Conservation (phyloP, 2,888 invertebrate species). For the Callinectes sapidus region DNA sequence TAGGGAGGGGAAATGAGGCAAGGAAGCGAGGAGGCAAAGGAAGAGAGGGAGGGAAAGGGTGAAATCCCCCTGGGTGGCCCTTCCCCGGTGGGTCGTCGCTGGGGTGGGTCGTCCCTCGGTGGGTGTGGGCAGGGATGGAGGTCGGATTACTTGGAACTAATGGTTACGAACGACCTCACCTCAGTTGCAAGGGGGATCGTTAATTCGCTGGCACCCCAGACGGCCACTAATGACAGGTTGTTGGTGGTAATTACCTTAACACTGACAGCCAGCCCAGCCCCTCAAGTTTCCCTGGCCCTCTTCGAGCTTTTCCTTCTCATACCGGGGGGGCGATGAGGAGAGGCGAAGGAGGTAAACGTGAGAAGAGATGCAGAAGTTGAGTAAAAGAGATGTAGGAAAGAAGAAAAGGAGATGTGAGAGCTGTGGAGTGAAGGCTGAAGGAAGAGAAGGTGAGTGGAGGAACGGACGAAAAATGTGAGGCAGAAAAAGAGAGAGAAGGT, state of each 20-base stretch:
- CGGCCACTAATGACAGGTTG: conserved; percentile 58
- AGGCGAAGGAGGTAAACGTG: neutral
- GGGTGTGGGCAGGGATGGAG: conserved; percentile 18
- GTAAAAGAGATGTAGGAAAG: neutral
- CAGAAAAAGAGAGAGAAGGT: neutral
- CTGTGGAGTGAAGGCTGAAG: neutral
- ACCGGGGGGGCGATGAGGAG: neutral
- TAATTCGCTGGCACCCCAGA: conserved; percentile 59
- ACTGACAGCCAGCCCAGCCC: conserved; percentile 41
- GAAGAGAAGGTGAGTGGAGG: neutral
- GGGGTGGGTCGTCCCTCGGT: conserved; percentile 4
- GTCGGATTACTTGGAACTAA: conserved; percentile 55
- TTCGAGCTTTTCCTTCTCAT: neutral
- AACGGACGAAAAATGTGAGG: neutral
- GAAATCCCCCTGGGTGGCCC: no score
- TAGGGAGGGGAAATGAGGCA: no score
- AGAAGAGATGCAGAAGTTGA: neutral
- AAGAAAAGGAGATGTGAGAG: neutral
- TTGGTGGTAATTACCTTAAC: conserved; percentile 57
- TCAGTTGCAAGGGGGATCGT: conserved; percentile 65
- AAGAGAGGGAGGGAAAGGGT: neutral
- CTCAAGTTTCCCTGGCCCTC: conserved; percentile 7
- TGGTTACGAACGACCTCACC: conserved; percentile 60
- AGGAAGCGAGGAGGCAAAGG: no score
- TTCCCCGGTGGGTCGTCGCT: neutral